Percentiles rank a stretch among this genome's conserved stretches.
phyloP scores from a whole-genome alignment of 1,140 invertebrate genomes.

The Drosophila sucinea region DNA sequence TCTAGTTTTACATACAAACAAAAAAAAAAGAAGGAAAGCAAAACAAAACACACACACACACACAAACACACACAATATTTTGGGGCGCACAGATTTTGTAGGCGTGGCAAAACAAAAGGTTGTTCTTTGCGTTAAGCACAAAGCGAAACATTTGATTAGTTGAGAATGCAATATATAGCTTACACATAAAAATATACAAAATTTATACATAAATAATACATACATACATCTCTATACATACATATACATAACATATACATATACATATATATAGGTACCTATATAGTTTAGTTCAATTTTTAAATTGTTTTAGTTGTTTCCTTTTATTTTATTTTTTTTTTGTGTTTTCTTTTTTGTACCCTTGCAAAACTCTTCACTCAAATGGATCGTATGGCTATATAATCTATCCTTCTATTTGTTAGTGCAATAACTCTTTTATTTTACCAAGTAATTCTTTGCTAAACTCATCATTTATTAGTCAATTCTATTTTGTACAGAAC shows the following conservation, averaged over 20 bases:
- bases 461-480: no score
- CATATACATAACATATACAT: conserved; percentile 43
- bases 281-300: conserved; percentile 64
- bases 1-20: conserved; percentile 50
- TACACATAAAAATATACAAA: conserved; percentile 32
- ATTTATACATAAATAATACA: not conserved
- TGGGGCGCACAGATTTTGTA: conserved; percentile 1
- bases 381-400: not conserved
- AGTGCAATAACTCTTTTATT: no score
- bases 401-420: not conserved
- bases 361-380: not conserved
- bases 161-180: conserved; percentile 43
- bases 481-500: no score
- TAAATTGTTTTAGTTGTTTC: conserved; percentile 70
- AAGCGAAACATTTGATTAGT: conserved; percentile 39
- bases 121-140: conserved; percentile 28
- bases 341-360: conserved; percentile 9
- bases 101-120: conserved; percentile 53
- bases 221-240: conserved; percentile 32
- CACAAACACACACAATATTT: conserved; percentile 18
- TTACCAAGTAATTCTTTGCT: no score
- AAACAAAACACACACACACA: conserved; percentile 29
- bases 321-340: conserved; percentile 25
- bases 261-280: conserved; percentile 35
- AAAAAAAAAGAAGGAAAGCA: conserved; percentile 23